Evolutionary conservation across 2,113 vertebrate species (phyloP), one percentile per base, ranked within the genome.

Genomic region (Corythaixoides concolor): DNA sequence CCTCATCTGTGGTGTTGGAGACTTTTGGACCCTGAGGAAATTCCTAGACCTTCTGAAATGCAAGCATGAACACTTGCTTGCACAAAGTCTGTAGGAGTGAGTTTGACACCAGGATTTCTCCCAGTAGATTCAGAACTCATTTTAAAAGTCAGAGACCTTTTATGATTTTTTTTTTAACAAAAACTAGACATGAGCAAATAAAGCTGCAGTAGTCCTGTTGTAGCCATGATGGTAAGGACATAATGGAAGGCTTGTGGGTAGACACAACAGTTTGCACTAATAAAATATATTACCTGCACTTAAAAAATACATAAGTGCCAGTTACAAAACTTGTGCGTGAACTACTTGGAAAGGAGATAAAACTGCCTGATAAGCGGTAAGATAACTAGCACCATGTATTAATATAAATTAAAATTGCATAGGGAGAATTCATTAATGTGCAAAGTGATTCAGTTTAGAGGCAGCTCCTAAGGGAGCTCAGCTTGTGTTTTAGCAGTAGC

Each of bases 61-160:
- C 43, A 64, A 32, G 16, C 24, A 73, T 1, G 8, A 94, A 76
- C 33, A 21, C 37, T 27, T 68, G 49, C 19, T 89, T 0, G 0
- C 58, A 50, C 63, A 28, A 90, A 93, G 37, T 37, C 79, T 17
- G 9, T 10, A 26, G 24, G 6, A 72, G 5, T 43, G 28, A 74
- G 18, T 82, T 70, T 35, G 56, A 67, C 12, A 58, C 12, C 20
- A 39, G 20, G 10, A 89, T 87, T 89, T 93, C 50, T 66, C 16
- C 30, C 41, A 69, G 3, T 12, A 35, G 49, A 72, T 83, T 83
- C 53, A 83, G 64, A 91, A 73, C 19, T 74, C 20, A 33, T 83
- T 84, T 90, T 56, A 66, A 88, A 81, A 66, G 39, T 58, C 52
- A 60, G 10, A 81, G 56, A 62, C 6, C 3, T 73, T 26, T 19